Evolutionary conservation across 1,140 invertebrate genomes (phyloP), one percentile per base, ranked within the genome.

Genomic region (Trichonephila inaurata): DNA sequence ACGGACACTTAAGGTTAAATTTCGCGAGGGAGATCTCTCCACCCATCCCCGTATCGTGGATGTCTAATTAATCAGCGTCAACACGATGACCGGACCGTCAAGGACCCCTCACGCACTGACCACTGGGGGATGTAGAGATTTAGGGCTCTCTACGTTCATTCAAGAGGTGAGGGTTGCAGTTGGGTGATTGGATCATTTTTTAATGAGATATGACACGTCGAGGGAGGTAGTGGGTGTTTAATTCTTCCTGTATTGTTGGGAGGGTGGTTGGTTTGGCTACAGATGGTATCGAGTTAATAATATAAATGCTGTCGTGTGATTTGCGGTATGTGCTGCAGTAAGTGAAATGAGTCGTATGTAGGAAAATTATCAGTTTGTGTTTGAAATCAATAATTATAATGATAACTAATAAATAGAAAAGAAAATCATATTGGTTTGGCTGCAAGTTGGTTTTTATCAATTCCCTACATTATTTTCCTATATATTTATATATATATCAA

Each of bases 41-140:
- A n/a, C 28, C 24, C 21, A 4, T 5, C 7, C 28, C 24, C 62
- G 51, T 64, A 60, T n/a, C 85, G 1, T 18, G 44, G 62, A 89
- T 64, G 87, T 89, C 87, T 89, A 89, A 89, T 89, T 89, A 89
- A 89, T 89, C 87, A 87, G 85, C 85, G 85, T 87, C 85, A 87
- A 87, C 61, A 28, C 60, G 85, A 64, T 87, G 61, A 87, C 85
- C 87, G 12, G 28, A 18, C 62, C 40, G 62, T 72, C 19, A 89
- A 51, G 40, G 87, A 21, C 61, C 85, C 61, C 60, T 62, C 28
- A 18, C 21, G 18, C 58, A 69, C 40, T 89, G 87, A 62, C 64
- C 87, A 58, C 85, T 87, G 24, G 58, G 24, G 28, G 28, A 64
- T n/a, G 21, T 60, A 24, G 44, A 60, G 61, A 60, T 51, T 60